Evolutionary conservation across 2,113 vertebrate genomes (phyloP).

Genomic region (Motacilla alba): DNA sequence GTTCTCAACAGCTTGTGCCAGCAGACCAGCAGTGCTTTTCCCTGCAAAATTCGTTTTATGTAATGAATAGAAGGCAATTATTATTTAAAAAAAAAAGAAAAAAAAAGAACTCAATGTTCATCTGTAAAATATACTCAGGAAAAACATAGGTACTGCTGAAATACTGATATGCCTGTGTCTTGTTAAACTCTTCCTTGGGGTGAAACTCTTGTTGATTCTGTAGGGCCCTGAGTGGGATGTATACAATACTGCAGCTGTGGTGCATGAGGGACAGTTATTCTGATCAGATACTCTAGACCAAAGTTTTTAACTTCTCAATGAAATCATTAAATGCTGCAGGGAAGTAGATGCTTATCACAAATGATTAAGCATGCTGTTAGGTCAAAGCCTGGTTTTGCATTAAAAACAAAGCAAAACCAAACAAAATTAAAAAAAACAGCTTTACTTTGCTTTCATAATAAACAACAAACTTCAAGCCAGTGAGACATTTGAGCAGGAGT

Average conservation of each 20-base stretch:
- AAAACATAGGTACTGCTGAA: not conserved
- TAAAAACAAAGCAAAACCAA: not conserved
- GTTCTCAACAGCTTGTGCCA: not conserved
- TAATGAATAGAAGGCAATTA: not conserved
- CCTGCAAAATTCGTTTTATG: not conserved
- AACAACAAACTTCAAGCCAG: not conserved
- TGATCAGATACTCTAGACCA: not conserved
- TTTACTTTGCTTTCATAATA: not conserved
- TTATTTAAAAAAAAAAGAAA: not conserved
- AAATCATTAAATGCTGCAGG: not conserved
- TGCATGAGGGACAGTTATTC: not conserved
- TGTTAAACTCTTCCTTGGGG: not conserved
- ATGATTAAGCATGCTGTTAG: not conserved
- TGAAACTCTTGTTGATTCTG: not conserved
- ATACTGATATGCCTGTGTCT: not conserved
- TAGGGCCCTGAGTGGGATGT: not conserved
- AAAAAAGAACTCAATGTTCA: not conserved
- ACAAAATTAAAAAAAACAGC: not conserved
- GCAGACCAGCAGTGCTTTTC: not conserved
- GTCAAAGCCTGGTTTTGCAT: not conserved
- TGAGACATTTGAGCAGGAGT: not conserved
- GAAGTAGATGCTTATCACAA: not conserved
- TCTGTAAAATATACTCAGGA: not conserved
- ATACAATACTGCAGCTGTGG: not conserved
- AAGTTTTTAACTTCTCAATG: not conserved